A percentile compares a stretch with the other conserved stretches of the same genome.
Conservation (phyloP, 2,797 vertebrate species). For the Eulemur rubriventer region DNA sequence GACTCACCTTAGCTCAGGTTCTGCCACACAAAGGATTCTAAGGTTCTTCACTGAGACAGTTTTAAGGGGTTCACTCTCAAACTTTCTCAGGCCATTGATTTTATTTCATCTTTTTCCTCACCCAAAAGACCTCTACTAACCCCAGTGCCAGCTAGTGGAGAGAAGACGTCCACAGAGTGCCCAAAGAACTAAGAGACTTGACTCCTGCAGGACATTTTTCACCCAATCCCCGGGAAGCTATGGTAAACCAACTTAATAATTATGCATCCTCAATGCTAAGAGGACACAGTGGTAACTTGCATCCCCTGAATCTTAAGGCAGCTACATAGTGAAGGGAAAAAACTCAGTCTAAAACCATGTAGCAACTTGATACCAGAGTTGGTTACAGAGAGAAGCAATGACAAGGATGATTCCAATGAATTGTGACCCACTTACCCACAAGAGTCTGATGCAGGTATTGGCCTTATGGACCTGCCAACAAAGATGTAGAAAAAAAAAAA, state of each 20-base stretch:
- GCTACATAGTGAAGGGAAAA: not conserved
- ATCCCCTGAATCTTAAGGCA: not conserved
- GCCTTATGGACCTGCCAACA: slow-evolving; percentile 21
- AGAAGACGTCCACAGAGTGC: not conserved
- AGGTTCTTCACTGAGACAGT: not conserved
- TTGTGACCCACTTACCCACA: not conserved
- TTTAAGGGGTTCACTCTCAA: not conserved
- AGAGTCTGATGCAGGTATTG: not conserved
- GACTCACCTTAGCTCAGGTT: not conserved
- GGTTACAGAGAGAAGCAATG: not conserved
- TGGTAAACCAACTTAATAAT: not conserved
- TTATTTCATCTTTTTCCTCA: not conserved
- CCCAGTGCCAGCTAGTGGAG: not conserved
- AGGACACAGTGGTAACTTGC: not conserved
- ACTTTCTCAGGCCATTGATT: not conserved
- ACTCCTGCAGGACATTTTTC: not conserved
- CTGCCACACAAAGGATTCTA: not conserved
- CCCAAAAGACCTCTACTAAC: not conserved
- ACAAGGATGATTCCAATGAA: not conserved
- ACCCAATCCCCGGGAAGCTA: not conserved
- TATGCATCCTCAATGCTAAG: not conserved
- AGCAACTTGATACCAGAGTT: not conserved
- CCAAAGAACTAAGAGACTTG: not conserved
- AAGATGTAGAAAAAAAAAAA: slow-evolving; percentile 46
- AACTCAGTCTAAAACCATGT: not conserved